Conservation (phyloP, 2,888 invertebrate species). For the Pardosa pseudoannulata region DNA sequence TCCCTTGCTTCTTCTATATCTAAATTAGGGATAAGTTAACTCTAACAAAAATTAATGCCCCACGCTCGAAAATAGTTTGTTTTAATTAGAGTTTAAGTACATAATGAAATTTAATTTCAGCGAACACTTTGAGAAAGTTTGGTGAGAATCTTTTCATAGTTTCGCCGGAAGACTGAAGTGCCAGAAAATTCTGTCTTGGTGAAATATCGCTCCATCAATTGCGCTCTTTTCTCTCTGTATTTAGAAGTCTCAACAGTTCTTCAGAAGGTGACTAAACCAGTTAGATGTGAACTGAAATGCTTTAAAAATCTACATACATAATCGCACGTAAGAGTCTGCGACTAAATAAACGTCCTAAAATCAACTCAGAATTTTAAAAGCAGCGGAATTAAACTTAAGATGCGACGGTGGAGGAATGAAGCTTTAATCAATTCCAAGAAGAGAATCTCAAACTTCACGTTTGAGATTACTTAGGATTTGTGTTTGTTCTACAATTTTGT, state of each 20-base stretch:
- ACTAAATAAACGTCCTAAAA: no score
- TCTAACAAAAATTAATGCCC: conserved; percentile 5
- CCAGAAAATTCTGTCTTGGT: background rate
- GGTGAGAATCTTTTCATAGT: background rate
- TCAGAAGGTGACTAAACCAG: background rate
- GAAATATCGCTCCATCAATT: background rate
- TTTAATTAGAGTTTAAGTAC: background rate
- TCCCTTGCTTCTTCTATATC: background rate
- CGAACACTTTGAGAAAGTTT: background rate
- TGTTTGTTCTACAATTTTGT: no score
- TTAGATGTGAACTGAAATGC: no score
- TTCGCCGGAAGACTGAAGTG: background rate
- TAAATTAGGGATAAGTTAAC: background rate
- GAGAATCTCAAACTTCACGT: no score
- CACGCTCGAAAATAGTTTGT: background rate
- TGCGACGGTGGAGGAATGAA: no score
- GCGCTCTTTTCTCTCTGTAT: background rate
- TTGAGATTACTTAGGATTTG: no score
- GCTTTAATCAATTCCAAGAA: no score
- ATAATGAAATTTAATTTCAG: conserved; percentile 6
- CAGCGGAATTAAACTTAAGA: no score
- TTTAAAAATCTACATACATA: no score
- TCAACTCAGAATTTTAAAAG: no score
- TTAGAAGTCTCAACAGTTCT: background rate
- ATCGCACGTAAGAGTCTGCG: no score